phyloP scores from a whole-genome alignment of 2,113 vertebrate species.

The Tamias sibiricus region DNA sequence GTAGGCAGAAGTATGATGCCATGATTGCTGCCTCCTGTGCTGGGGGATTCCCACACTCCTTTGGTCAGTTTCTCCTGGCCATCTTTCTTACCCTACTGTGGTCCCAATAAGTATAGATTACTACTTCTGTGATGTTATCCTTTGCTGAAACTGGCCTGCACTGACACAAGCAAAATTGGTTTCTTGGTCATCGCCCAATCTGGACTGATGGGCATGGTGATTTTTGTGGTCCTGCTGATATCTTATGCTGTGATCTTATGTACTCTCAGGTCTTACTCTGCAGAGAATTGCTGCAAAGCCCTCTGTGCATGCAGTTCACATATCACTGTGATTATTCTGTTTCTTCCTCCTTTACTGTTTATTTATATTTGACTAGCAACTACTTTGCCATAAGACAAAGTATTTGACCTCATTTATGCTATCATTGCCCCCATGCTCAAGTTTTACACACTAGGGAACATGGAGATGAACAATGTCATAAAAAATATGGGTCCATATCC shows the following conservation, averaged over 20 bases:
- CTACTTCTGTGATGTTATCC: too few relatives aligned
- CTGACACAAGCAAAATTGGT: neutral
- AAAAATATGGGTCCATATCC: neutral
- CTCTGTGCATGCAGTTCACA: constrained; percentile 50
- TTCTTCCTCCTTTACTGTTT: neutral
- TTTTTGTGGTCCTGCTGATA: neutral
- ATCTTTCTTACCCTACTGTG: constrained; percentile 5
- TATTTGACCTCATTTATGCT: neutral
- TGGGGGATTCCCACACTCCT: neutral
- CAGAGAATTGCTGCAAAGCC: neutral
- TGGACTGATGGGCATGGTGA: constrained; percentile 30
- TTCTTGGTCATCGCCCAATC: constrained; percentile 53
- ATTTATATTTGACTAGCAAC: constrained; percentile 26
- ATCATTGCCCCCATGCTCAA: too few relatives aligned
- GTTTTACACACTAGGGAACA: constrained; percentile 45
- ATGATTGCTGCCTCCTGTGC: neutral
- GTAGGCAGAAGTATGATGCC: neutral
- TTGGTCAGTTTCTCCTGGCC: neutral
- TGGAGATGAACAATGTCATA: constrained; percentile 41
- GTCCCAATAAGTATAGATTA: neutral
- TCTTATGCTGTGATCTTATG: constrained; percentile 41
- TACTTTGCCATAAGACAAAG: constrained; percentile 37
- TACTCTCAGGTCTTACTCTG: neutral
- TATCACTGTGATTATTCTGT: neutral
- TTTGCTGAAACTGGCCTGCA: neutral